Percentiles rank a stretch among this genome's conserved stretches.
Conservation (phyloP, 64 coral and sea anemone genomes). For the Porites lutea region DNA sequence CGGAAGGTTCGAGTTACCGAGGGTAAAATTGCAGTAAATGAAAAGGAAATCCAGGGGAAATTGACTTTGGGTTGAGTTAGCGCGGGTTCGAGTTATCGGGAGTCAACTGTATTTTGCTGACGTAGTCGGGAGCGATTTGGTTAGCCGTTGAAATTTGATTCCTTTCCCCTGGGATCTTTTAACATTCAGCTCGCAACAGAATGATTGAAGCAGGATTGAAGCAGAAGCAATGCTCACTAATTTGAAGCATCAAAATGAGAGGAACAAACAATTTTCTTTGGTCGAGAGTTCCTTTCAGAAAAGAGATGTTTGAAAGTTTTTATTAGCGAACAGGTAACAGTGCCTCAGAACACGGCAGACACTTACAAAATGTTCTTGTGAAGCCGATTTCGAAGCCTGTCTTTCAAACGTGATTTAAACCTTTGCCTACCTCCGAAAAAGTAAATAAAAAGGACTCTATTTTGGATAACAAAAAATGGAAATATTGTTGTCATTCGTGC, state of each 20-base stretch:
- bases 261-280: neutral
- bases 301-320: neutral
- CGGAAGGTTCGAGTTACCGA: no score
- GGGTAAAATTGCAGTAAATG: no score
- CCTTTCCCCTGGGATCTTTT: neutral
- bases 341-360: neutral
- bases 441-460: neutral
- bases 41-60: no score
- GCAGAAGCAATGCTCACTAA: neutral
- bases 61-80: no score
- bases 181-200: no score
- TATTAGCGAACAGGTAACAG: neutral
- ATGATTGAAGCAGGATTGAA: neutral
- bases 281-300: neutral
- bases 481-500: no score
- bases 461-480: no score
- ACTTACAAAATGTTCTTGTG: neutral
- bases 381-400: neutral
- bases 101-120: neutral
- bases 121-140: neutral
- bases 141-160: neutral
- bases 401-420: neutral
- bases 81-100: no score
- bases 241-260: conserved; percentile 8
- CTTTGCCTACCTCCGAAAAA: neutral